Percentiles rank a stretch among this genome's conserved stretches.
Conservation (phyloP, 2,888 invertebrate species). For the Drosophila differens region DNA sequence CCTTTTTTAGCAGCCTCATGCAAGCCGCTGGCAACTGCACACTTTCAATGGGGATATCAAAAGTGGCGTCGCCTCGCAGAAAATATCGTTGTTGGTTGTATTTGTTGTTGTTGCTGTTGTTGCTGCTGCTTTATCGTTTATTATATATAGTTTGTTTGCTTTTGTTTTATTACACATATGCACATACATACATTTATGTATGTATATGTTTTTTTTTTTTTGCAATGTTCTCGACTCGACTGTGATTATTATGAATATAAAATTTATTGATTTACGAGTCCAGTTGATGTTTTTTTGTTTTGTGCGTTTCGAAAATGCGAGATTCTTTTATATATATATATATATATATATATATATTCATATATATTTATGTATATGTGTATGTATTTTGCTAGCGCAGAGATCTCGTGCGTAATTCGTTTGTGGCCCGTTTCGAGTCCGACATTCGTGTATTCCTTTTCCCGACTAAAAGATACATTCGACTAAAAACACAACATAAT, state of each 20-base stretch:
- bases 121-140: conserved; percentile 17
- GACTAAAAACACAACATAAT: conserved; percentile 77
- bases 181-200: conserved; percentile 11
- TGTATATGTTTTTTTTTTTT: conserved; percentile 16
- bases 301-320: conserved; percentile 49
- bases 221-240: conserved; percentile 11
- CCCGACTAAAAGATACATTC: conserved; percentile 79
- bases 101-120: conserved; percentile 24
- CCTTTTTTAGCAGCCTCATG: conserved; percentile 79
- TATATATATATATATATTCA: conserved; percentile 11
- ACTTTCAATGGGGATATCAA: conserved; percentile 35
- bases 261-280: conserved; percentile 52
- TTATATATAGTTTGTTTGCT: conserved; percentile 25
- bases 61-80: conserved; percentile 45
- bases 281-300: conserved; percentile 18
- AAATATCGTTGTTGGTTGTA: conserved; percentile 37
- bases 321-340: conserved; percentile 38
- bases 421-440: conserved; percentile 55
- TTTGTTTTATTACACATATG: conserved; percentile 16
- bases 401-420: conserved; percentile 63
- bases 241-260: conserved; percentile 40
- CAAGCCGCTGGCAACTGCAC: conserved; percentile 67
- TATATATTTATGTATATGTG: conserved; percentile 17
- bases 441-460: conserved; percentile 78
- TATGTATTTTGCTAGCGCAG: conserved; percentile 17